phyloP scores from a whole-genome alignment of 1,140 invertebrate genomes.

The Formica exsecta region DNA sequence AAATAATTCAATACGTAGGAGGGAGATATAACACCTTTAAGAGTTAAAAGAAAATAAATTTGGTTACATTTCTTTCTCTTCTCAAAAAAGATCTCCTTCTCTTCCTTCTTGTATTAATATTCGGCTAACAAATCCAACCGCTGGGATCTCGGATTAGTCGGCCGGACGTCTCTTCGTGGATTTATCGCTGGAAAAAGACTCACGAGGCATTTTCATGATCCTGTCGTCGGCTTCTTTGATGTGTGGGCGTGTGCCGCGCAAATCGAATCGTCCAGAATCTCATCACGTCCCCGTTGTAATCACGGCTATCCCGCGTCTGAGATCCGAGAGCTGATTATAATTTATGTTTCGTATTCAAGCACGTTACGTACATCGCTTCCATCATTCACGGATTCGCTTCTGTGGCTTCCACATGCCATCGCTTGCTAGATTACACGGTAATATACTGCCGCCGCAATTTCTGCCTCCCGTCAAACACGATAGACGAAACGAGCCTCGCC shows the following conservation, averaged over 20 bases:
- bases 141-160: conserved; percentile 49
- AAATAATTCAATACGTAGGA: neutral
- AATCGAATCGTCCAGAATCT: conserved; percentile 81
- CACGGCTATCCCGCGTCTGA: conserved; percentile 57
- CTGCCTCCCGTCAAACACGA: conserved; percentile 27
- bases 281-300: conserved; percentile 80
- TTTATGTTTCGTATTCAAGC: conserved; percentile 72
- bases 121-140: conserved; percentile 23
- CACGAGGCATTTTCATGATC: conserved; percentile 77
- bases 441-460: conserved; percentile 38
- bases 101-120: conserved; percentile 18
- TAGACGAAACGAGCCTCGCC: conserved; percentile 26
- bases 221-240: conserved; percentile 78
- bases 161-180: conserved; percentile 45
- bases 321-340: conserved; percentile 78
- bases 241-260: conserved; percentile 80
- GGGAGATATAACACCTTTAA: neutral
- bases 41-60: conserved; percentile 8
- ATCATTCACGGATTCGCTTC: conserved; percentile 40
- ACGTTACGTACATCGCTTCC: conserved; percentile 36
- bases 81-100: neutral
- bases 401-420: conserved; percentile 20
- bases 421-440: conserved; percentile 52
- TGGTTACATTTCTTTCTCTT: neutral
- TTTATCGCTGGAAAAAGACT: conserved; percentile 70